Conservation (phyloP, 2,113 vertebrate genomes). For the Nannobrachium achirus region DNA sequence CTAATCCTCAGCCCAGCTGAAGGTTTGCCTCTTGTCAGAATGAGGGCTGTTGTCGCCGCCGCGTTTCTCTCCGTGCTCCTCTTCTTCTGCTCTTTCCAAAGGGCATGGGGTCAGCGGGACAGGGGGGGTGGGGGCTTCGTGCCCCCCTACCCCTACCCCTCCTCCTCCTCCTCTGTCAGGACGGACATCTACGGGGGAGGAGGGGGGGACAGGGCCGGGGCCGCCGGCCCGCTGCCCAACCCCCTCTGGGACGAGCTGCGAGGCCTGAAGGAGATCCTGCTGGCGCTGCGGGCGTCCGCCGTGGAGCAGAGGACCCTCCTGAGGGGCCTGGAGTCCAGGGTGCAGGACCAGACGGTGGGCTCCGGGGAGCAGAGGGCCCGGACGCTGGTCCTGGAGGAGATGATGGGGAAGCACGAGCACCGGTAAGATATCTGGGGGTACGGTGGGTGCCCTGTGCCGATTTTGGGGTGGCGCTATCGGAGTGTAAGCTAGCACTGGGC, state of each 20-base stretch:
- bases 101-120: neutral
- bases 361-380: neutral
- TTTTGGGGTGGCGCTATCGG: no score
- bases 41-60: slow-evolving; percentile 4
- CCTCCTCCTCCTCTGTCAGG: neutral
- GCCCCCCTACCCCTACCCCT: no score
- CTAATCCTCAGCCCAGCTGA: neutral
- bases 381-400: neutral
- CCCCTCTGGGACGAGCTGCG: slow-evolving; percentile 59
- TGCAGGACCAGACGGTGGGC: slow-evolving; percentile 43
- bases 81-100: slow-evolving; percentile 5
- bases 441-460: no score
- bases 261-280: slow-evolving; percentile 60
- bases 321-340: slow-evolving; percentile 54
- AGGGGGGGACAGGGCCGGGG: no score
- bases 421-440: no score
- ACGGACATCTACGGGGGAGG: neutral
- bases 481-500: no score
- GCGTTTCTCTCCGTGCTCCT: slow-evolving; percentile 13
- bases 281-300: slow-evolving; percentile 43
- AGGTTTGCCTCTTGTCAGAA: slow-evolving; percentile 32
- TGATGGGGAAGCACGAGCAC: no score
- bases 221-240: neutral
- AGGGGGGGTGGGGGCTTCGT: no score
- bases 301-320: slow-evolving; percentile 50